Evolutionary conservation across 2,888 invertebrate species (phyloP).

Genomic region (Mycogona germanica): DNA sequence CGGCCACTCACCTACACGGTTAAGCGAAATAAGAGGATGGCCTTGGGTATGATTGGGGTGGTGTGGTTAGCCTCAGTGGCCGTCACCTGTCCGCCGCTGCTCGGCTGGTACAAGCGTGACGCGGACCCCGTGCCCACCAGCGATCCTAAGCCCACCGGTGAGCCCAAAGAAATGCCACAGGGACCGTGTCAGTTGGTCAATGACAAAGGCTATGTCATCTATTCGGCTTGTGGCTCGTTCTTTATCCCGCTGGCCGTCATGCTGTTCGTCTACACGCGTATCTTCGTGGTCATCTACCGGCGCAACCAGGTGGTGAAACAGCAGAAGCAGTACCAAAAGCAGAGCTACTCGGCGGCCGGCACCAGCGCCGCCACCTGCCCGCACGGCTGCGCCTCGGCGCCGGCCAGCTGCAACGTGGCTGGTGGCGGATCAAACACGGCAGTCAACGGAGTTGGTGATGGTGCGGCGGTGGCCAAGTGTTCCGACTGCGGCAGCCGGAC

Average conservation of each 20-base stretch:
- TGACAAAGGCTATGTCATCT: conserved; percentile 29
- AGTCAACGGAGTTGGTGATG: background rate
- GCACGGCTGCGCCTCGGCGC: conserved; percentile 11
- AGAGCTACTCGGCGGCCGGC: conserved; percentile 19
- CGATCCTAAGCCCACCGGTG: background rate
- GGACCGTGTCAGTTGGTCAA: conserved; percentile 25
- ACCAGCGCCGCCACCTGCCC: background rate
- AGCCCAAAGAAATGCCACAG: too few species aligned
- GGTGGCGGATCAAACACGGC: background rate
- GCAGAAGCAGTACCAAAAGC: conserved; percentile 19
- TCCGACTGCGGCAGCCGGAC: background rate
- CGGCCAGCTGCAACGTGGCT: background rate
- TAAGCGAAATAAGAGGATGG: conserved; percentile 27
- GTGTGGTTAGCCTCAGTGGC: conserved; percentile 29
- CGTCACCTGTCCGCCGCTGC: conserved; percentile 30
- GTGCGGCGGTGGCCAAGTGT: conserved; percentile 1
- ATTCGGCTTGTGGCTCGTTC: conserved; percentile 30
- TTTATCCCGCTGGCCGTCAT: conserved; percentile 30
- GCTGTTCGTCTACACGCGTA: conserved; percentile 31
- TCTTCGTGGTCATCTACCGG: conserved; percentile 27
- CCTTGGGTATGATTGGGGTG: conserved; percentile 28
- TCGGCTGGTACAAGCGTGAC: conserved; percentile 23
- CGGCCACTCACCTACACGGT: conserved; percentile 29
- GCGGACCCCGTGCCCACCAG: background rate
- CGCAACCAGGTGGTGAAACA: conserved; percentile 12